A percentile compares a stretch with the other conserved stretches of the same genome.
Evolutionary conservation across 2,797 vertebrate genomes (phyloP).

Genomic region (Pogonophryne albipinna): DNA sequence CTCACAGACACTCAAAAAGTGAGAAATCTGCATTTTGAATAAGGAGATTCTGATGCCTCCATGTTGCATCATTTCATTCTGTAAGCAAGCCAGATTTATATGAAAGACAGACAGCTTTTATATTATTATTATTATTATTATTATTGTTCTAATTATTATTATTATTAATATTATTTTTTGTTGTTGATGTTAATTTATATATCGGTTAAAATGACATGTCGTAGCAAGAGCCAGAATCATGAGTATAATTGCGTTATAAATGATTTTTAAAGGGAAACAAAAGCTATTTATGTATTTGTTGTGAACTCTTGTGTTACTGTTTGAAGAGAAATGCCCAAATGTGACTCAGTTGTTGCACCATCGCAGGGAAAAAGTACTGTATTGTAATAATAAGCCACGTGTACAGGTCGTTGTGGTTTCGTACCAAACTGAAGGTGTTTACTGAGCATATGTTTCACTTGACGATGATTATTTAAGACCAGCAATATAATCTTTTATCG

Average conservation of each 20-base stretch:
- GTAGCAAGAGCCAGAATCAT: slow-evolving; percentile 81
- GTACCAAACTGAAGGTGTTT: slow-evolving; percentile 72
- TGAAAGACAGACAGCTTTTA: slow-evolving; percentile 77
- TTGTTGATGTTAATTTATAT: slow-evolving; percentile 85
- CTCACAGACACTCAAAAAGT: slow-evolving; percentile 33
- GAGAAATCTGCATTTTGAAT: slow-evolving; percentile 38
- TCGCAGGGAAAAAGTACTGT: slow-evolving; percentile 82
- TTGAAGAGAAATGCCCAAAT: slow-evolving; percentile 80
- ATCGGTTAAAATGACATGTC: slow-evolving; percentile 65
- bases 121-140: slow-evolving; percentile 79
- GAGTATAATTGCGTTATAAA: slow-evolving; percentile 76
- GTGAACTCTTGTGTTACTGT: slow-evolving; percentile 79
- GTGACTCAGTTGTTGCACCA: slow-evolving; percentile 76
- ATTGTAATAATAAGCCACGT: slow-evolving; percentile 69
- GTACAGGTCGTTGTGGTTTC: slow-evolving; percentile 70
- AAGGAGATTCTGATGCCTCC: slow-evolving; percentile 35
- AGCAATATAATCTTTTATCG: slow-evolving; percentile 79
- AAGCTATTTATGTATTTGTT: slow-evolving; percentile 88
- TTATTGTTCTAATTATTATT: slow-evolving; percentile 27
- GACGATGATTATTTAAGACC: slow-evolving; percentile 82
- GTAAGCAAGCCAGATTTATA: slow-evolving; percentile 84
- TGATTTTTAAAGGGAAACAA: slow-evolving; percentile 84
- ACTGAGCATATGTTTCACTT: slow-evolving; percentile 67
- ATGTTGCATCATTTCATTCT: slow-evolving; percentile 70
- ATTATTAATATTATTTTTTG: slow-evolving; percentile 71